phyloP scores from a whole-genome alignment of 2,797 vertebrate species.

The Myotis daubentonii region DNA sequence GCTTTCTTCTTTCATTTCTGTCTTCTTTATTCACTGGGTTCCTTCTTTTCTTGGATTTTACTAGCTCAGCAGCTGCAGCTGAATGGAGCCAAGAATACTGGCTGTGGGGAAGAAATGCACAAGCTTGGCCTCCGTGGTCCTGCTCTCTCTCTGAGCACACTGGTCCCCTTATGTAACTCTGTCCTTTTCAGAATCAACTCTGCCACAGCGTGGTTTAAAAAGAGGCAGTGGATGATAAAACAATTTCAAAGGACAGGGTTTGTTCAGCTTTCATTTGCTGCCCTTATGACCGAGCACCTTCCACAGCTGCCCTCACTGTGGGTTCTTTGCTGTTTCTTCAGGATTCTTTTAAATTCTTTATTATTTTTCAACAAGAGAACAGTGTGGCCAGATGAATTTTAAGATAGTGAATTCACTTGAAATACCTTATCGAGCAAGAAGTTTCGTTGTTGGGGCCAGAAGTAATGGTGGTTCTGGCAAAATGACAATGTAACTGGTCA shows the following conservation, averaged over 20 bases:
- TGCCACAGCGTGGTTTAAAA: background rate
- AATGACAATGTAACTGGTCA: background rate
- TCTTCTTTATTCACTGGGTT: constrained; percentile 63
- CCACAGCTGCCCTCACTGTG: background rate
- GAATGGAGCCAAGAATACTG: constrained; percentile 42
- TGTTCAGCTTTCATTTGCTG: background rate
- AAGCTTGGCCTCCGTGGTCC: fast-evolving
- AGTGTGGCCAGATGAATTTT: background rate
- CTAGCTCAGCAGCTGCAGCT: constrained; percentile 75
- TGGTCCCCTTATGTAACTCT: constrained; percentile 23
- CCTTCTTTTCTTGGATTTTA: constrained; percentile 57
- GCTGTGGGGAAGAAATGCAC: background rate
- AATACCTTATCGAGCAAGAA: background rate
- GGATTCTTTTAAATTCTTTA: background rate
- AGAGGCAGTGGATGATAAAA: background rate
- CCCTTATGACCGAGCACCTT: background rate
- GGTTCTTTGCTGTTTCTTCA: background rate
- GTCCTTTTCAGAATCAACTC: background rate
- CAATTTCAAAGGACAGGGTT: background rate
- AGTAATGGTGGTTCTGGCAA: background rate
- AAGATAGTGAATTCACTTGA: background rate
- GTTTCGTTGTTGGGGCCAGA: background rate
- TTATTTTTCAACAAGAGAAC: background rate
- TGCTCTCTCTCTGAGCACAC: background rate
- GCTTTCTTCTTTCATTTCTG: constrained; percentile 57